Conservation (phyloP, 2,113 vertebrate genomes). For the Acrocephalus kingi region DNA sequence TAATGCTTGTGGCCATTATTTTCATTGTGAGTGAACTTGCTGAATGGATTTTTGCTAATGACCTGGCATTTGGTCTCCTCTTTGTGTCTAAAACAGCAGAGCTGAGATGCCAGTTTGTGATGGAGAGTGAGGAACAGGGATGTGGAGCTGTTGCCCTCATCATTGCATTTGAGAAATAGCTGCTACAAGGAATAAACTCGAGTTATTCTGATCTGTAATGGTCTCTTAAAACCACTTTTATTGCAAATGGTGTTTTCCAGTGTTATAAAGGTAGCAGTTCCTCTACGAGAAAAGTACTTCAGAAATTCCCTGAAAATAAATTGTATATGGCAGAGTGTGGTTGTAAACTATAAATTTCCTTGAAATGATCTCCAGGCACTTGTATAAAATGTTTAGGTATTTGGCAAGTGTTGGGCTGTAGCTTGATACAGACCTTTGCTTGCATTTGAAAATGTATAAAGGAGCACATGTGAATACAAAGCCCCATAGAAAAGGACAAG, state of each 20-base stretch:
- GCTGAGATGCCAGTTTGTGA: neutral
- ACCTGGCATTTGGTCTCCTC: conserved; percentile 9
- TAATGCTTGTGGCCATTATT: conserved; percentile 18
- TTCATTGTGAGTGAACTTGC: conserved; percentile 8
- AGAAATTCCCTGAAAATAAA: neutral
- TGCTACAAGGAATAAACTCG: neutral
- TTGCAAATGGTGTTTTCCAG: neutral
- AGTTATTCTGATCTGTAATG: conserved; percentile 21
- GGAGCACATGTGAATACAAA: neutral
- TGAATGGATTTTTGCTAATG: conserved; percentile 1
- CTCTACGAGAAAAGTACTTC: neutral
- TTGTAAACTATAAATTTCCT: neutral
- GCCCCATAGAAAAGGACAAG: neutral
- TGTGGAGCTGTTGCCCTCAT: neutral
- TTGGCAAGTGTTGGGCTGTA: neutral
- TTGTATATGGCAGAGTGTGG: neutral
- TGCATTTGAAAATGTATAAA: neutral
- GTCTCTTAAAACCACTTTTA: conserved; percentile 34
- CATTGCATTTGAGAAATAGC: conserved; percentile 3
- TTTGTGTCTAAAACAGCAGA: neutral
- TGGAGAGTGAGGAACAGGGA: neutral
- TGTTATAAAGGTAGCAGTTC: neutral
- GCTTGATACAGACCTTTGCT: neutral
- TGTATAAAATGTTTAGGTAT: neutral
- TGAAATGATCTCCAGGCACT: neutral